Percentiles rank a stretch among this genome's conserved stretches.
Evolutionary conservation across 1,140 invertebrate species (phyloP).

Genomic region (Cotesia vestalis): DNA sequence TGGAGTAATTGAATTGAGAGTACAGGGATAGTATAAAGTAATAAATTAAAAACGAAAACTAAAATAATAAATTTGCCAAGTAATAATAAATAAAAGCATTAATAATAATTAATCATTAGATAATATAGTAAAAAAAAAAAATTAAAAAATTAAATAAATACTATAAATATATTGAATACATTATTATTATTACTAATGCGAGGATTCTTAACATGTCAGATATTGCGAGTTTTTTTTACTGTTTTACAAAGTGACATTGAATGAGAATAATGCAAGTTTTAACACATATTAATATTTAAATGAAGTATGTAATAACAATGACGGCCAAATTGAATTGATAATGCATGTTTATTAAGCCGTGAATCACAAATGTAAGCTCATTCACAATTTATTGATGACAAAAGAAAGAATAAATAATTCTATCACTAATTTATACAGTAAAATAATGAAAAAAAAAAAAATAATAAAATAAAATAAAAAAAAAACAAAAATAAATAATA

Average conservation of each 20-base stretch:
- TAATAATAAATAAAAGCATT: conserved; percentile 54
- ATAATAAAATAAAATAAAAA: neutral
- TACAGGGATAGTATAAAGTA: conserved; percentile 4
- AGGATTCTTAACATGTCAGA: conserved; percentile 54
- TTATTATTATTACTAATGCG: conserved; percentile 37
- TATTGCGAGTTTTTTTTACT: conserved; percentile 50
- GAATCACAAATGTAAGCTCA: conserved; percentile 12
- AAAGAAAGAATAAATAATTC: no score
- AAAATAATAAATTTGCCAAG: conserved; percentile 55
- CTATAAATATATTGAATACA: conserved; percentile 24
- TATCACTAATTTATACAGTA: neutral
- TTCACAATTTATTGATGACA: neutral
- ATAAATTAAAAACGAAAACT: conserved; percentile 16
- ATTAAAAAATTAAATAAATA: conserved; percentile 4
- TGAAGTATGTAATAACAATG: conserved; percentile 27
- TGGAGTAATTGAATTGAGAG: neutral
- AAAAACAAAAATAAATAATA: neutral
- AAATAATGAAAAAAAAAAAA: neutral
- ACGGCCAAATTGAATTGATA: conserved; percentile 15
- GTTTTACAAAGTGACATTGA: conserved; percentile 47
- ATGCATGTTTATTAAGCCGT: conserved; percentile 3
- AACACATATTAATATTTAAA: conserved; percentile 43
- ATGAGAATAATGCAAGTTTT: conserved; percentile 42
- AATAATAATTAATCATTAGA: conserved; percentile 51
- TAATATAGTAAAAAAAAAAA: conserved; percentile 38